Evolutionary conservation across 2,888 invertebrate genomes (phyloP), one percentile per base, ranked within the genome.

Genomic region (Rhogogaster chlorosoma): DNA sequence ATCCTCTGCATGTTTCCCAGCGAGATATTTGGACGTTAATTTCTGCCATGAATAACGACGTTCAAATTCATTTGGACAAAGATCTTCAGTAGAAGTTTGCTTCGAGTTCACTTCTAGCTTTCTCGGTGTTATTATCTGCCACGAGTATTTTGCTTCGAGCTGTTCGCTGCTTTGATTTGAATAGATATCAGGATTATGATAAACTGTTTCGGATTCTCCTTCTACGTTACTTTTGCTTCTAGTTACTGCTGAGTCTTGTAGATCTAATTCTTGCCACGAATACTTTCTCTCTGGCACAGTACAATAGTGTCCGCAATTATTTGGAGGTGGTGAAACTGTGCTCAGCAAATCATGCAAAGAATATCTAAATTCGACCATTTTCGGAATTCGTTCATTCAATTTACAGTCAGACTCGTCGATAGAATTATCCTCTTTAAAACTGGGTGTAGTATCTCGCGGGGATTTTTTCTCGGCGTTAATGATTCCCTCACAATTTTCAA

Each of bases 11-110:
- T 42, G 22, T 26, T 70, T 70, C 0, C 36, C n/a, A n/a, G 64
- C 45, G 4, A 83, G 83, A 83, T 83, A 83, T 18, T 67, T 83
- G 7, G 67, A 38, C 3, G 83, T 83, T 45, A 83, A 42, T 83
- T 67, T 45, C 36, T 83, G 83, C 83, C 83, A 83, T 7, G 83
- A 83, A 83, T 83, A 83, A 22, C 36, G 42, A 32, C 45, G 26
- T 70, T 83, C 49, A 3, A 67, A 49, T 45, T 67, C 29, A 70
- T 29, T 82, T 10, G 38, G 53, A 57, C 22, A 36, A 38, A 80
- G 57, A 80, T 80, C 80, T 80, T 80, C 80, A 5, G 61, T 80
- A n/a, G 61, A 80, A 80, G 57, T 80, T 9, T n/a, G 36, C 80
- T 36, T 80, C 15, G 80, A 80, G 38, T 80, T 29, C 1, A 75